Conservation (phyloP, 2,888 invertebrate genomes). For the Caenorhabditis uteleia region DNA sequence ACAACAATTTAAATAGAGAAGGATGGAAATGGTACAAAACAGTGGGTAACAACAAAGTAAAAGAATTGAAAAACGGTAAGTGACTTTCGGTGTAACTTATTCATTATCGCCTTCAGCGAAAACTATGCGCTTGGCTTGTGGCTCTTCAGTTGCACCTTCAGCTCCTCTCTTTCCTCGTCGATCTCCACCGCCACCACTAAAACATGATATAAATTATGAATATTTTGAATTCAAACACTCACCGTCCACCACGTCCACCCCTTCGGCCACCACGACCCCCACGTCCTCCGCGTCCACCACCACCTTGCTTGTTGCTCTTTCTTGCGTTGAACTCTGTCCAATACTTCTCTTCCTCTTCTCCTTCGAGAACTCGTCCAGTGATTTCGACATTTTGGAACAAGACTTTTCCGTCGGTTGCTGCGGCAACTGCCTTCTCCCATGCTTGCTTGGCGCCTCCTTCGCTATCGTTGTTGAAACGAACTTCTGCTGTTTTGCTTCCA, state of each 20-base stretch:
- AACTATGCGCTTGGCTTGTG: conserved; percentile 44
- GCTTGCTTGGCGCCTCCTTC: conserved; percentile 58
- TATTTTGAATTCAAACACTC: background rate
- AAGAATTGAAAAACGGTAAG: too few relatives aligned
- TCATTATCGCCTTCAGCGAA: conserved; percentile 42
- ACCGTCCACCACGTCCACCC: conserved; percentile 17
- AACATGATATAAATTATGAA: background rate
- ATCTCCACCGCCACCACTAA: conserved; percentile 21
- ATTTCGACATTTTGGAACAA: conserved; percentile 49
- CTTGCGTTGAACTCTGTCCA: conserved; percentile 64
- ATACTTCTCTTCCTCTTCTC: conserved; percentile 66
- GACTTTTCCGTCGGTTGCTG: conserved; percentile 60
- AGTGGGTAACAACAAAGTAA: too few relatives aligned
- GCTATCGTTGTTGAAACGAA: conserved; percentile 45
- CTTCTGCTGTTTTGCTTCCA: conserved; percentile 45
- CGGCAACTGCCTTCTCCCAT: conserved; percentile 60
- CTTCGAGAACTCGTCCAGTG: conserved; percentile 52
- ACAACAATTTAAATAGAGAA: too few relatives aligned
- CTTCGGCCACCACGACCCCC: conserved; percentile 40
- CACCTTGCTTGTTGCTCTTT: conserved; percentile 40
- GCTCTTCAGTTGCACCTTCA: conserved; percentile 8
- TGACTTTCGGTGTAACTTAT: too few relatives aligned
- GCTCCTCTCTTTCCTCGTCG: conserved; percentile 8
- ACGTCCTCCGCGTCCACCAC: conserved; percentile 34
- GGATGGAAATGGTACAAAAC: too few relatives aligned